These are phyloP conservation scores for Apodemus speciosus DNA, from an alignment of 2,113 vertebrate genomes.

Conservation along the genomic window DNA sequence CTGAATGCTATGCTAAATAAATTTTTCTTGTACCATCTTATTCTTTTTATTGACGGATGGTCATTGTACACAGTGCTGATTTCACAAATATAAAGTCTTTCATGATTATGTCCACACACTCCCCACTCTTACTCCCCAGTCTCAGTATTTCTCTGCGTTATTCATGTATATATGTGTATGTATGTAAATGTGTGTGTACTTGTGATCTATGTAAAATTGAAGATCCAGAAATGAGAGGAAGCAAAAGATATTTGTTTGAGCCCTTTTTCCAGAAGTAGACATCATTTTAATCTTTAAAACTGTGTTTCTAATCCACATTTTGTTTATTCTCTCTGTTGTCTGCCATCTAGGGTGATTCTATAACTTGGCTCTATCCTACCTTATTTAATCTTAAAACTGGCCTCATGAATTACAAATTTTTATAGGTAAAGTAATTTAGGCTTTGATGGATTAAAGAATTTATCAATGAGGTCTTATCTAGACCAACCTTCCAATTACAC, in stretches of 20 bases:
- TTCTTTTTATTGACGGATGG: not conserved
- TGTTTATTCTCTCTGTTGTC: not conserved
- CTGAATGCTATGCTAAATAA: not conserved
- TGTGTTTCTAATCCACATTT: not conserved
- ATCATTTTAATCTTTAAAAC: not conserved
- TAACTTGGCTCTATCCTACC: not conserved
- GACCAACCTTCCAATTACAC: slow-evolving; percentile 8
- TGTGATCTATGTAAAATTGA: not conserved
- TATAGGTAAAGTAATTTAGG: slow-evolving; percentile 46
- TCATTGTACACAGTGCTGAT: not conserved
- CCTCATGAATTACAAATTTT: slow-evolving; percentile 40
- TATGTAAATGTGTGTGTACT: too few species aligned
- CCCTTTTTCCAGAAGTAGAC: not conserved
- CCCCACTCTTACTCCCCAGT: not conserved
- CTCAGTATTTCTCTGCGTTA: not conserved
- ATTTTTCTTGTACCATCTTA: not conserved
- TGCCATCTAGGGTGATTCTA: not conserved
- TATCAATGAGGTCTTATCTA: slow-evolving; percentile 14
- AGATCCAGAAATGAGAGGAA: not conserved
- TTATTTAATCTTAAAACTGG: slow-evolving; percentile 25
- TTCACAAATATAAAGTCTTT: not conserved
- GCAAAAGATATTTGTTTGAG: not conserved
- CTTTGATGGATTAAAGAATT: slow-evolving; percentile 48
- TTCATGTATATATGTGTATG: not conserved
- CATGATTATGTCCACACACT: not conserved